Evolutionary conservation across 2,888 invertebrate genomes (phyloP), one percentile per base, ranked within the genome.

Genomic region (Sphaeridia pumilis): DNA sequence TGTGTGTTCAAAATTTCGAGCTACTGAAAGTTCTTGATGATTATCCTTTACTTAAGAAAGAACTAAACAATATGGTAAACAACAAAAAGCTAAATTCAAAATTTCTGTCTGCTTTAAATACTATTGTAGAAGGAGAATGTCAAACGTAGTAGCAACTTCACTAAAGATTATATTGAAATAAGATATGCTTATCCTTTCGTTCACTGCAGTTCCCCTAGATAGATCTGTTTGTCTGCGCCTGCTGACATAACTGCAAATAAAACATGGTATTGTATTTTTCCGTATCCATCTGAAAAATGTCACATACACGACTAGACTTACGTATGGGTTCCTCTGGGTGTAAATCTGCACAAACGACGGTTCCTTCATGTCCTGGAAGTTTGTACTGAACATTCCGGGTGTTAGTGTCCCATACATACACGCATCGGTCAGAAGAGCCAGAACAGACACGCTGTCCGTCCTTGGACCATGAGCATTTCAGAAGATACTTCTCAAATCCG

Each of bases 361-460:
- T 85, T 34, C 98, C 98, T 72, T 90, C 87, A 72, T 99, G 98
- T 0, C 98, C 98, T 0, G 98, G 97, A 63, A 99, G 76, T 73
- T 93, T 94, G 74, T 97, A 99, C 31, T 94, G 72, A 64, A 97
- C 86, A 57, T 92, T 78, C 26, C 94, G 77, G 0, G 87, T 81
- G 1, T 87, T 87, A 1, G 93, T 92, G 71, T 98, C 95, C 98
- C 98, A 99, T 57, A 98, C 78, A 71, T 95, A 93, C 27, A 95
- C 85, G 73, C 84, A 89, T 44, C 97, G 78, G 73, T 99, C 98
- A 0, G 94, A 85, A 0, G 95, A 95, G 0, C 98, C 98, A 0
- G 88, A 83, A 2, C 86, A 78, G 10, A 94, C 83, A 74, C 87
- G 87, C 51, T 84, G 84, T 1, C 94, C 93, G 71, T 95, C 93